Evolutionary conservation across 2,797 vertebrate species (phyloP).

Genomic region (Rousettus madagascariensis): DNA sequence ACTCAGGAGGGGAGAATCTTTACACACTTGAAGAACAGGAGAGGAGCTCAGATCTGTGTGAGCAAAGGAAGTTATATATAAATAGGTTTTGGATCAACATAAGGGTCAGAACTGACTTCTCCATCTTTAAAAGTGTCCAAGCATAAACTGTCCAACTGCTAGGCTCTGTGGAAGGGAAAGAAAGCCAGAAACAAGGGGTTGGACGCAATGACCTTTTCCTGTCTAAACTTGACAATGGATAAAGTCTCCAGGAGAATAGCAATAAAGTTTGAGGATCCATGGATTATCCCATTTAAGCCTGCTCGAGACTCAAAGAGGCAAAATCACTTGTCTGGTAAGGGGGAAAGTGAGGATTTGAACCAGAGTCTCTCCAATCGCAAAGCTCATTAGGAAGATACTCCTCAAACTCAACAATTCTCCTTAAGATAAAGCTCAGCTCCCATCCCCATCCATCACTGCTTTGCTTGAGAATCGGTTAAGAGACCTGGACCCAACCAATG

Average conservation of each 20-base stretch:
- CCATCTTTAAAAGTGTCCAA: background rate
- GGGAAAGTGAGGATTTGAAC: background rate
- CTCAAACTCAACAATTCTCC: background rate
- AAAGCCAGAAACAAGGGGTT: background rate
- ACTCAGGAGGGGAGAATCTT: background rate
- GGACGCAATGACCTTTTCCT: background rate
- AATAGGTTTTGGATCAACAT: background rate
- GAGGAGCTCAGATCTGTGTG: background rate
- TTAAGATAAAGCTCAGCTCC: background rate
- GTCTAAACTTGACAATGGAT: background rate
- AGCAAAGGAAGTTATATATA: background rate
- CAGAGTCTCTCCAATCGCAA: background rate
- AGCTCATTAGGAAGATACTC: background rate
- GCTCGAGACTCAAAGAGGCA: background rate
- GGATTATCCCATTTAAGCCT: background rate
- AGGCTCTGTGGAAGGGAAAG: background rate
- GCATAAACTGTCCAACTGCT: background rate
- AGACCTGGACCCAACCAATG: background rate
- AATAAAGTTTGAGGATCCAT: background rate
- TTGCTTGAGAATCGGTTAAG: background rate
- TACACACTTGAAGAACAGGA: background rate
- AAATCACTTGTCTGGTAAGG: background rate
- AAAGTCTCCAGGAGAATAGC: background rate
- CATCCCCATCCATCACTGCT: background rate
- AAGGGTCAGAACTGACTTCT: background rate